Conservation (phyloP, 1,140 invertebrate species). For the Drosophila guanche region DNA sequence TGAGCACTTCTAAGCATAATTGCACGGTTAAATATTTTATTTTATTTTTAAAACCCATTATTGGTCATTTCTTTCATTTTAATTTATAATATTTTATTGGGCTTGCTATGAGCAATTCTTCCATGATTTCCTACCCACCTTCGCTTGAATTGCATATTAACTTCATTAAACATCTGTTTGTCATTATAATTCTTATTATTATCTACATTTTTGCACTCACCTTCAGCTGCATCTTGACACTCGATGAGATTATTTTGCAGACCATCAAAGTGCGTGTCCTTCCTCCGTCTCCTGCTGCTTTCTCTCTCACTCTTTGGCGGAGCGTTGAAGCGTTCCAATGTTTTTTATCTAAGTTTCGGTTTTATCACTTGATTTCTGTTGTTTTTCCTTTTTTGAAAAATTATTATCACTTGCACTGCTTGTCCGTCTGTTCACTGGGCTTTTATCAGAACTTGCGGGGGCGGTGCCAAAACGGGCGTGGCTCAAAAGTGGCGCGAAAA, state of each 20-base stretch:
- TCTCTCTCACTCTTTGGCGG: conserved; percentile 28
- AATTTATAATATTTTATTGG: no score
- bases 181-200: no score
- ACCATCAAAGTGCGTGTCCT: conserved; percentile 57
- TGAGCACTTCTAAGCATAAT: no score
- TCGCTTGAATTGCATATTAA: conserved; percentile 15
- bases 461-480: neutral
- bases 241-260: conserved; percentile 59
- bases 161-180: no score
- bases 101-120: no score
- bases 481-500: conserved; percentile 29
- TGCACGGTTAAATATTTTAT: no score
- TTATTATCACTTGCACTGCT: conserved; percentile 66
- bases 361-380: conserved; percentile 65
- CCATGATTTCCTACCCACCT: conserved; percentile 38
- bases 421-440: conserved; percentile 29
- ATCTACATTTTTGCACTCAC: conserved; percentile 29
- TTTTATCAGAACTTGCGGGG: conserved; percentile 13
- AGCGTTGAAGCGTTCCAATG: conserved; percentile 6
- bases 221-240: conserved; percentile 71
- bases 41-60: no score
- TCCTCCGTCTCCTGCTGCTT: neutral
- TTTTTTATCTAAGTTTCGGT: conserved; percentile 63
- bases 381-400: conserved; percentile 49
- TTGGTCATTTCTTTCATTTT: no score